Percentiles rank a stretch among this genome's conserved stretches.
Evolutionary conservation across 2,113 vertebrate species (phyloP).

Genomic region (Psephotus haematonotus): DNA sequence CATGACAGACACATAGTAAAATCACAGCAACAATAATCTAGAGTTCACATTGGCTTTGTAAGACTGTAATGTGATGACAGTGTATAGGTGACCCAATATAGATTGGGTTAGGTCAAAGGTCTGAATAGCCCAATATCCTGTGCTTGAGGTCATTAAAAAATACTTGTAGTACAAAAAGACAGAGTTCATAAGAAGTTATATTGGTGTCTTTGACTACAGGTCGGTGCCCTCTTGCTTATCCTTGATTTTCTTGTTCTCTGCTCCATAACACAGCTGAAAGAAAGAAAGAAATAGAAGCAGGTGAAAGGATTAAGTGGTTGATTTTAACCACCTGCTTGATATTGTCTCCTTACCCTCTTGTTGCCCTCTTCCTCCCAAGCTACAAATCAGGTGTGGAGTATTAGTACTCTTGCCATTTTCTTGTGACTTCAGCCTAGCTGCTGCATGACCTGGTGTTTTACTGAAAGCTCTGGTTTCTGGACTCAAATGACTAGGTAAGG

Average conservation of each 20-base stretch:
- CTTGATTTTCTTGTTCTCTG: neutral
- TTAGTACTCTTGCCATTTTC: neutral
- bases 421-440: neutral
- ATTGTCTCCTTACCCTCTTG: neutral
- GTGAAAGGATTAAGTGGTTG: neutral
- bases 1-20: neutral
- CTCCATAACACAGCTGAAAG: neutral
- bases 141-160: neutral
- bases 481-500: neutral
- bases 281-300: neutral
- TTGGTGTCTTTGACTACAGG: neutral
- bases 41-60: neutral
- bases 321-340: neutral
- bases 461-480: neutral
- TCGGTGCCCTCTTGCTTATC: neutral
- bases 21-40: neutral
- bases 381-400: neutral
- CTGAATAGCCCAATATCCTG: neutral
- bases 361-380: neutral
- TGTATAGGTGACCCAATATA: neutral
- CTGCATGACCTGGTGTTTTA: neutral
- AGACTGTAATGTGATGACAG: neutral
- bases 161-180: neutral
- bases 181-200: neutral
- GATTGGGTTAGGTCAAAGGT: neutral